Base-by-base conservation (phyloP, 2,888 invertebrate species). In the Dione juno region DNA sequence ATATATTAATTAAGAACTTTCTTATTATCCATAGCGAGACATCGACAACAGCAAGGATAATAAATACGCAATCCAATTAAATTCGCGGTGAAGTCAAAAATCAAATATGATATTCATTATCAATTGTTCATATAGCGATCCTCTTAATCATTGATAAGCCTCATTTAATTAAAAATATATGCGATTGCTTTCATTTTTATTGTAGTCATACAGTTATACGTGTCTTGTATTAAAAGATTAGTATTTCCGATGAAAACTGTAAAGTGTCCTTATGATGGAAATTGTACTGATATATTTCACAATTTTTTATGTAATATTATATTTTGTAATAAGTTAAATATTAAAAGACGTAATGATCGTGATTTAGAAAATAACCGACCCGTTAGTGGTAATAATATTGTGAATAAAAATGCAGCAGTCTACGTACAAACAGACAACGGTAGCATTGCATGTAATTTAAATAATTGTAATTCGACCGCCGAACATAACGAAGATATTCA, bases 61-160 rank as follows among this genome's bases (percentile, higher is more conserved):
- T 10, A 5, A 48, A 16, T 10, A 5, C 10, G 37, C 16, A 16
- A 37, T 37, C 37, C 16, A 57, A 57, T 57, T 37, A 50, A 19
- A 16, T 40, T 57, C 37, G 11, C 37, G 13, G 37, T 7, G 37
- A 37, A 37, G 11, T 57, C 16, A 57, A 37, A 37, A 57, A 2
- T 10, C 37, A 37, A 57, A 57, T 11, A 37, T 37, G 11, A 37
- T 54, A 37, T 16, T 57, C 7, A 16, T 57, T 57, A 57, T 57
- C 37, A 57, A 37, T 57, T 57, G 57, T 37, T 57, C 57, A 37
- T 40, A 57, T 7, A 16, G 35, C 10, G 8, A 11, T 37, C 16
- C 37, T 40, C 37, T 57, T 57, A 57, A 57, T 57, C 16, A 57
- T 37, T 61, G 67, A 67, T 67, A 61, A 52, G 43, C 41, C 52